Evolutionary conservation across 2,888 invertebrate species (phyloP).

Genomic region (Timandra comae): DNA sequence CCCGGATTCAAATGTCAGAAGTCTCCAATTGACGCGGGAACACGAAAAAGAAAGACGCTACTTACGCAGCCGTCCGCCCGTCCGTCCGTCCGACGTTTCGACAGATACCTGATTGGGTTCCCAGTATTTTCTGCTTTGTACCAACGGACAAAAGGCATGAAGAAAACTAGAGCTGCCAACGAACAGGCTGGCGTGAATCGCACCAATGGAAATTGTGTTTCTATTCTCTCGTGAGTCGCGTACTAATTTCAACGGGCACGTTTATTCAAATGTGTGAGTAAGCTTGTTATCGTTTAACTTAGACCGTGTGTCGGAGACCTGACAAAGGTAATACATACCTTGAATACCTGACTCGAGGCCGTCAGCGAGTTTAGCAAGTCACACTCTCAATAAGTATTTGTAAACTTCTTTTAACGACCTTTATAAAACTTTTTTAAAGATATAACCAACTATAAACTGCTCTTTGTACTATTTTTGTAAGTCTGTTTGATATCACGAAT

Average conservation of each 20-base stretch:
- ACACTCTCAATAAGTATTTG: no score
- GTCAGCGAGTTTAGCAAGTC: no score
- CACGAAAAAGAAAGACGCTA: constrained; percentile 25
- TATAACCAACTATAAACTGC: no score
- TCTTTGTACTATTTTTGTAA: no score
- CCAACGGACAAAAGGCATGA: constrained; percentile 14
- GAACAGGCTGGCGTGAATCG: constrained; percentile 27
- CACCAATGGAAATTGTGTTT: constrained; percentile 47
- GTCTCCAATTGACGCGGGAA: constrained; percentile 22
- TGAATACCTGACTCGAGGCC: no score
- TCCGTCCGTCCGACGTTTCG: constrained; percentile 37
- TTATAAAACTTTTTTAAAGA: no score
- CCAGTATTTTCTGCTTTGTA: constrained; percentile 28
- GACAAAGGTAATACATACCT: no score
- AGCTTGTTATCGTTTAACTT: not conserved
- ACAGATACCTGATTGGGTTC: constrained; percentile 56
- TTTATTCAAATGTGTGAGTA: constrained; percentile 9
- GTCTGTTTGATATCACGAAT: no score
- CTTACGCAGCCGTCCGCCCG: constrained; percentile 25
- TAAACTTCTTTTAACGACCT: no score
- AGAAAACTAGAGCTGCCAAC: constrained; percentile 12
- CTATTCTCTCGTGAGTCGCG: constrained; percentile 34
- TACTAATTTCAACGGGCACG: constrained; percentile 32
- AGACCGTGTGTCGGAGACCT: not conserved
- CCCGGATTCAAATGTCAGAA: constrained; percentile 23